A percentile compares a stretch with the other conserved stretches of the same genome.
These are phyloP conservation scores for Oligia fasciuncula DNA, from an alignment of 2,888 invertebrate species.

Conservation along the genomic window DNA sequence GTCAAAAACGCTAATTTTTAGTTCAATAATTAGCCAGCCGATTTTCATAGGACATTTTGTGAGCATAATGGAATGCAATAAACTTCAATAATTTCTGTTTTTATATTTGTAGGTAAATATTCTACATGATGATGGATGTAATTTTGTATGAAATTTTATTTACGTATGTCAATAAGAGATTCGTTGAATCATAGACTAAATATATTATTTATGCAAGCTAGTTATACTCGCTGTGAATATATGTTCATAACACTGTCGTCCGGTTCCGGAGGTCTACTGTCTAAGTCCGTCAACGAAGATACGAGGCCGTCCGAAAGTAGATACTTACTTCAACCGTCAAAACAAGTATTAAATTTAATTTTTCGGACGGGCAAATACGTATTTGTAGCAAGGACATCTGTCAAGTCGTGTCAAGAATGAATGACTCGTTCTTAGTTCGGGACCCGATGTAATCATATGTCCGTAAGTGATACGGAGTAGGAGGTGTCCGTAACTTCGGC, in stretches of 20 bases:
- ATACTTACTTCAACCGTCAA: too few species aligned
- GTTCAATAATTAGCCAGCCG: conserved; percentile 39
- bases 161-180: conserved; percentile 54
- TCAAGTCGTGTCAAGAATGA: neutral
- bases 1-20: conserved; percentile 40
- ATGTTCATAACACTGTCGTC: conserved; percentile 29
- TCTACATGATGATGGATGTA: conserved; percentile 56
- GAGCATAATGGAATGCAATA: conserved; percentile 59
- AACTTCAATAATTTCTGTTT: conserved; percentile 57
- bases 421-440: neutral
- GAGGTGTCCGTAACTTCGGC: neutral
- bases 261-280: neutral
- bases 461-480: neutral
- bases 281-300: neutral
- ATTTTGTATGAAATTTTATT: conserved; percentile 64
- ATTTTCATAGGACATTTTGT: conserved; percentile 59
- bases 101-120: conserved; percentile 62
- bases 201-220: conserved; percentile 37
- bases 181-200: conserved; percentile 55
- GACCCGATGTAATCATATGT: neutral
- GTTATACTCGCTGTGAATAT: conserved; percentile 42
- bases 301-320: neutral
- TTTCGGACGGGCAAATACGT: neutral
- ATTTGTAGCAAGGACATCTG: neutral
- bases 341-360: neutral